These are phyloP conservation scores for Nyctalus aviator DNA, from an alignment of 2,797 vertebrate genomes.

Conservation along the genomic window DNA sequence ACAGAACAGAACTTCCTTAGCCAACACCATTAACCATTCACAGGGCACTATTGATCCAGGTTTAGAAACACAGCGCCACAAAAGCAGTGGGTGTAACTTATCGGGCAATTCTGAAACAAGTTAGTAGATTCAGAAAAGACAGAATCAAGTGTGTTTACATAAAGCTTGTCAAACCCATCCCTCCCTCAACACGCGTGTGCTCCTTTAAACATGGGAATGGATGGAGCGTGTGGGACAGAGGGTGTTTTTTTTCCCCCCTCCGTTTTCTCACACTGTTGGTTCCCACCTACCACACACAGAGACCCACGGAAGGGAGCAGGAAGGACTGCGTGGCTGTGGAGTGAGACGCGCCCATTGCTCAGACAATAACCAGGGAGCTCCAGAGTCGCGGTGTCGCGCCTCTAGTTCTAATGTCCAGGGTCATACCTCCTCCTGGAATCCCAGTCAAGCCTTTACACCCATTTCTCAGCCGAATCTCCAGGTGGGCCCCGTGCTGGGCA, in stretches of 20 bases:
- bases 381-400: neutral
- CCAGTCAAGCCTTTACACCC: neutral
- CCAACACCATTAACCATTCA: neutral
- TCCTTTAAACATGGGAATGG: neutral
- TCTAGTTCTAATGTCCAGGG: neutral
- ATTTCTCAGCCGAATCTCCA: neutral
- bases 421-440: neutral
- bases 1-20: neutral
- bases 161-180: neutral
- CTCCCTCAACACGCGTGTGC: neutral
- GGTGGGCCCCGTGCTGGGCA: neutral
- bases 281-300: neutral
- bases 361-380: neutral
- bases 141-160: neutral
- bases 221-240: too few relatives aligned
- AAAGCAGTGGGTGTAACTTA: neutral
- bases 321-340: neutral
- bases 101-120: neutral
- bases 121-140: neutral
- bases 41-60: neutral
- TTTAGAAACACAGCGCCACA: neutral
- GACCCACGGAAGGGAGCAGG: neutral
- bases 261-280: accelerated
- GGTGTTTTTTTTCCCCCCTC: neutral
- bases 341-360: neutral